These are phyloP conservation scores for Nycticebus coucang DNA, from an alignment of 2,113 vertebrate genomes.

Conservation along the genomic window DNA sequence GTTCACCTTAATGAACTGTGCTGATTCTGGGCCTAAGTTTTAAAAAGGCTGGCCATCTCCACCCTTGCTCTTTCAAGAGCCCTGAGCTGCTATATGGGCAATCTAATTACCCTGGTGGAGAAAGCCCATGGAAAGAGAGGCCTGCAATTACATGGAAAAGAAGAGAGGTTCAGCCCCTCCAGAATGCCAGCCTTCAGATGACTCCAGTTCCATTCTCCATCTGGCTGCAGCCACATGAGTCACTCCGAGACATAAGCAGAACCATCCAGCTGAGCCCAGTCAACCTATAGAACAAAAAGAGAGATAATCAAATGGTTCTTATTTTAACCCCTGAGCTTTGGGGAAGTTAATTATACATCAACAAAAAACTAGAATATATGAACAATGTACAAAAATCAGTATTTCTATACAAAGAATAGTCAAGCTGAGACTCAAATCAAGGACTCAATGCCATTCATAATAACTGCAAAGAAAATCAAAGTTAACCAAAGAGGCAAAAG, in stretches of 20 bases:
- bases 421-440: too few species aligned
- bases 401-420: too few species aligned
- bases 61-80: not conserved
- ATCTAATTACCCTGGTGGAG: not conserved
- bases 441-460: too few species aligned
- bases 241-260: not conserved
- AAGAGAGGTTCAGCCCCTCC: not conserved
- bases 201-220: not conserved
- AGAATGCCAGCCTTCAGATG: not conserved
- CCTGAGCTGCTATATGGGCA: not conserved
- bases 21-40: not conserved
- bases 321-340: not conserved
- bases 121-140: not conserved
- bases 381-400: not conserved
- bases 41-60: not conserved
- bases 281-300: not conserved
- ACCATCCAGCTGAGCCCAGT: not conserved
- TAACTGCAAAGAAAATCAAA: too few species aligned
- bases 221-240: not conserved
- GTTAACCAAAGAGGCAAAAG: too few species aligned
- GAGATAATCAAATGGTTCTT: not conserved
- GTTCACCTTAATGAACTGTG: not conserved
- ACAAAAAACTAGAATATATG: not conserved
- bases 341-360: not conserved
- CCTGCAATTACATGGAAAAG: not conserved